These are phyloP conservation scores for Carlito syrichta DNA, from an alignment of 2,113 vertebrate genomes.

Conservation along the genomic window DNA sequence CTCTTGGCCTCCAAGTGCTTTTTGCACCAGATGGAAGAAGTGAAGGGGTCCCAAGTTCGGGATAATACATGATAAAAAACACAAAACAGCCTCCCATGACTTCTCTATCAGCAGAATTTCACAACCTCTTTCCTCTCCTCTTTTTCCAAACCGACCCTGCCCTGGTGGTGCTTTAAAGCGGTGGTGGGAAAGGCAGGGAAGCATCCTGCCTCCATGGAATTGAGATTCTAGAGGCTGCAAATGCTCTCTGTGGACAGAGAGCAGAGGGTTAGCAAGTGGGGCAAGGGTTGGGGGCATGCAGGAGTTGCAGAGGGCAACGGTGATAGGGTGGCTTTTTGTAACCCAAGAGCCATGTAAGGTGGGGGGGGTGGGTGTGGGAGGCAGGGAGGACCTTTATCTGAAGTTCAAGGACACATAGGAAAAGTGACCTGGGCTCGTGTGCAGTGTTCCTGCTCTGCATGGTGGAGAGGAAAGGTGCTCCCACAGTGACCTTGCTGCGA, in stretches of 20 bases:
- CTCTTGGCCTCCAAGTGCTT: not conserved
- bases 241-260: not conserved
- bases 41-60: constrained; percentile 12
- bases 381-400: not conserved
- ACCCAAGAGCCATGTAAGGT: not conserved
- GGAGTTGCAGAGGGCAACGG: not conserved
- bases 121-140: not conserved
- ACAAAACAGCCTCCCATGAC: not conserved
- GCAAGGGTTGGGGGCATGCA: not conserved
- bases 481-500: not conserved
- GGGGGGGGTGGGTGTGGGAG: not conserved
- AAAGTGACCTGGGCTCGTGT: not conserved
- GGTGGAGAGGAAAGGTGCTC: rapidly evolving
- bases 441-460: not conserved
- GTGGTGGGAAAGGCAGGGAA: not conserved
- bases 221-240: not conserved
- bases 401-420: not conserved
- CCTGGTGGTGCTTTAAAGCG: no score
- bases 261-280: not conserved
- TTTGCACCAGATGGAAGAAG: constrained; percentile 55
- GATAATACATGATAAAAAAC: not conserved
- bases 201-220: rapidly evolving
- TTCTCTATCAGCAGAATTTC: not conserved
- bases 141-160: not conserved
- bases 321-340: not conserved